Base-by-base conservation (phyloP, 2,888 invertebrate genomes). In the Colletes collaris region DNA sequence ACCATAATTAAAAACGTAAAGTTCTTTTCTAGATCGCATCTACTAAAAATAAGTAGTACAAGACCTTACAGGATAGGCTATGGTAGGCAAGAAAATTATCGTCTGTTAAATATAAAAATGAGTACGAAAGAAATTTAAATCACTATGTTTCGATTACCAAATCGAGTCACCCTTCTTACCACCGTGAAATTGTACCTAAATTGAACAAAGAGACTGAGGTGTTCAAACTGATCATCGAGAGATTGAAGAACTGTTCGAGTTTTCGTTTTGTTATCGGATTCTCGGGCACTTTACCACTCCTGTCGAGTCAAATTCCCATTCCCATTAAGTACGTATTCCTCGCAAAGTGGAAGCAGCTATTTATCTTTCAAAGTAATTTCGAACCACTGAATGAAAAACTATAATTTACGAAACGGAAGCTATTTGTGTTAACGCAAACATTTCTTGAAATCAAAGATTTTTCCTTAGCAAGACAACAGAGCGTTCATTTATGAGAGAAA, bases 231-330 rank as follows among this genome's bases (percentile, higher is more conserved):
- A 73, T 65, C 60, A 58, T 19, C 44, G 52, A 53, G 66, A 53
- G 59, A 16, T 35, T 19, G 55, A 46, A 62, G 19, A 56, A 56
- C 55, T 35, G 62, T 63, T 62, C n/a, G 27, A 27, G 35, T 73
- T 66, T 52, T 56, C 56, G 62, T 66, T 60, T 62, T 74, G 67
- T 74, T 60, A 67, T 74, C 62, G 55, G 63, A 70, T 70, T 55
- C 62, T 63, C 44, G 19, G 59, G 49, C 60, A 52, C 37, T 19
- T 52, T 60, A 44, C 59, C 11, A 56, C 53, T 55, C 50, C 37
- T 46, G 62, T 6, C 62, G 70, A 62, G 53, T 62, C 46, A 55
- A 55, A 70, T 62, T 46, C 27, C 11, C 55, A 35, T 56, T 70
- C 44, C 11, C 27, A 53, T 55, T 37, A 19, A 13, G 53, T 37